Evolutionary conservation across 2,888 invertebrate genomes (phyloP).

Genomic region (Linnaemya vulpina): DNA sequence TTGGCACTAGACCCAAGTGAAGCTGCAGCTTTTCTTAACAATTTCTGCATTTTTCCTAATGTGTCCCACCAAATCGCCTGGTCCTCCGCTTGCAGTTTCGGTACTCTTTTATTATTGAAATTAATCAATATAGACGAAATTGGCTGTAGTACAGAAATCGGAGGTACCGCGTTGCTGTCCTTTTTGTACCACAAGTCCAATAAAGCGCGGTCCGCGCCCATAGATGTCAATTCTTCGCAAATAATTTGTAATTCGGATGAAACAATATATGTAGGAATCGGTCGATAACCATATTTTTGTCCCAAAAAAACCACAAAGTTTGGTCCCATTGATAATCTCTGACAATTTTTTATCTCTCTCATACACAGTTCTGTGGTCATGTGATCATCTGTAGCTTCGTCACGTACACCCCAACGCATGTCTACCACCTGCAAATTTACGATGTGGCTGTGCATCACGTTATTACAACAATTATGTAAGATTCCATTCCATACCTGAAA

Average conservation of each 20-base stretch:
- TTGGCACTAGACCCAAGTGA: slow-evolving; percentile 92
- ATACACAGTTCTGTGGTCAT: slow-evolving; percentile 99
- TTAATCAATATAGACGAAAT: slow-evolving; percentile 98
- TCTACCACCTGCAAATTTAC: slow-evolving; percentile 91
- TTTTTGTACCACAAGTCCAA: slow-evolving; percentile 98
- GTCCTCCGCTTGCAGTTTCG: slow-evolving; percentile 97
- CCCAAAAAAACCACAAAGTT: slow-evolving; percentile 99
- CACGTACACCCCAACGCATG: slow-evolving; percentile 99
- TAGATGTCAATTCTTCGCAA: slow-evolving; percentile 91
- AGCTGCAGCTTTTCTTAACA: slow-evolving; percentile 94
- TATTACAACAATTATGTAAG: neutral
- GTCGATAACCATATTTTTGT: slow-evolving; percentile 99
- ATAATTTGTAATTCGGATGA: slow-evolving; percentile 95
- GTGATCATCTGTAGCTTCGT: slow-evolving; percentile 99
- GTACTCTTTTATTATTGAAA: slow-evolving; percentile 99
- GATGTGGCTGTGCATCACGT: neutral
- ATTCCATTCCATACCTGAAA: slow-evolving; percentile 90
- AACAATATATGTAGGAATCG: slow-evolving; percentile 97
- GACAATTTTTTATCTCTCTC: slow-evolving; percentile 99
- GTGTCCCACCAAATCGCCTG: slow-evolving; percentile 99
- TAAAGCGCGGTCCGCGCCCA: slow-evolving; percentile 91
- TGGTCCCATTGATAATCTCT: slow-evolving; percentile 97
- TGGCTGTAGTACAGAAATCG: slow-evolving; percentile 96
- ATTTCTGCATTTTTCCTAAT: slow-evolving; percentile 95
- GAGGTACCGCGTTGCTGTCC: slow-evolving; percentile 97